Evolutionary conservation across 2,888 invertebrate genomes (phyloP).

Genomic region (Machimus rusticus): DNA sequence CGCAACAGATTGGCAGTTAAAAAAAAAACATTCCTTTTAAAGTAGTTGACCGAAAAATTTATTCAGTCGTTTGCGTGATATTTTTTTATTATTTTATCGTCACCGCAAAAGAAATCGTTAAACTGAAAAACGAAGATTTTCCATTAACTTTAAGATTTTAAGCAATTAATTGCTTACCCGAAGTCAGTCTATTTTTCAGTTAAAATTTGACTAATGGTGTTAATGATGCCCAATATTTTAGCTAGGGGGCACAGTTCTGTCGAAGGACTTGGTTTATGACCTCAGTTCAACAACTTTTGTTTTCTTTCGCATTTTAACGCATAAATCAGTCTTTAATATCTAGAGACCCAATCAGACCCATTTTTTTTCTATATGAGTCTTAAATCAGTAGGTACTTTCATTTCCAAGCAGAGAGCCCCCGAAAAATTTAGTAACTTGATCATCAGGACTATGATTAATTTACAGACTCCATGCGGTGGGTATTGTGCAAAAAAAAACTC

Average conservation of each 20-base stretch:
- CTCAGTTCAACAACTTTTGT: neutral
- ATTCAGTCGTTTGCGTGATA: neutral
- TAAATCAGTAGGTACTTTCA: neutral
- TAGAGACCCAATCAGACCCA: neutral
- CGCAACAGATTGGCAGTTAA: neutral
- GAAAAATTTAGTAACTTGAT: neutral
- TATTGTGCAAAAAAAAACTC: neutral
- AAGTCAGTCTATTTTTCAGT: neutral
- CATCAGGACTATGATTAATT: conserved; percentile 10
- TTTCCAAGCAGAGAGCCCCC: neutral
- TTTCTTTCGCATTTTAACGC: neutral
- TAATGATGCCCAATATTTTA: neutral
- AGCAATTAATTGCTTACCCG: neutral
- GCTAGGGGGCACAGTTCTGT: neutral
- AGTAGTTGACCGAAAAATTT: neutral
- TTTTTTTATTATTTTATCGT: neutral
- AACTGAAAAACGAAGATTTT: neutral
- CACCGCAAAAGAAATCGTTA: neutral
- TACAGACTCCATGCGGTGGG: neutral
- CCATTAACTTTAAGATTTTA: neutral
- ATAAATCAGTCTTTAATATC: neutral
- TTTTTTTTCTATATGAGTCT: neutral
- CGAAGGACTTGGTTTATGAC: neutral
- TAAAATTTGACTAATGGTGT: neutral
- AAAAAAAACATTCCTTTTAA: neutral